Percentiles rank a stretch among this genome's conserved stretches.
Evolutionary conservation across 2,797 vertebrate genomes (phyloP).

Genomic region (Sebastes aleutianus): DNA sequence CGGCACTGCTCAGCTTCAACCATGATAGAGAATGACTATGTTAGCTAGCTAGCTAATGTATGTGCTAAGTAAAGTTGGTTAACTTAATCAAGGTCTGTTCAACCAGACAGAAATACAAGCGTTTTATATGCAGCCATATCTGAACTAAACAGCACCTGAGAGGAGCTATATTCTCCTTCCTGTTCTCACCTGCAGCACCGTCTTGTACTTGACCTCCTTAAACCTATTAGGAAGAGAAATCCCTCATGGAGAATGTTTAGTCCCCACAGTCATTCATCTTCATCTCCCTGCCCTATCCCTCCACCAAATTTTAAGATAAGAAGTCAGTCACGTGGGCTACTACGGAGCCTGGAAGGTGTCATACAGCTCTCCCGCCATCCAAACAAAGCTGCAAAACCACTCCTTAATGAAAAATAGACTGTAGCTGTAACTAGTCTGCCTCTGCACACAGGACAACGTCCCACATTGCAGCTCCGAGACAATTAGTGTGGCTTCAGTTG

Average conservation of each 20-base stretch:
- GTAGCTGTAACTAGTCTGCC: background rate
- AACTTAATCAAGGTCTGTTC: too few species aligned
- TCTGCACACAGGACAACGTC: background rate
- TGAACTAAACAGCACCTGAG: background rate
- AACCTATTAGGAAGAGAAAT: background rate
- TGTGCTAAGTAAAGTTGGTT: too few species aligned
- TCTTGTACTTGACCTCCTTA: background rate
- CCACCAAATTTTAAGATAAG: background rate
- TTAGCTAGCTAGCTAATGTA: too few species aligned
- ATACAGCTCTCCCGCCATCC: background rate
- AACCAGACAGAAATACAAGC: background rate
- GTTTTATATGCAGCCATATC: background rate
- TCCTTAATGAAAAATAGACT: background rate
- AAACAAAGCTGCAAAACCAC: background rate
- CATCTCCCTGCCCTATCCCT: background rate
- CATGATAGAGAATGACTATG: too few species aligned
- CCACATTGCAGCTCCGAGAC: background rate
- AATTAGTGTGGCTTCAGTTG: background rate
- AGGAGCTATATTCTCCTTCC: background rate
- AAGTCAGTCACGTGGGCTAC: background rate
- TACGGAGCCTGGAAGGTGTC: background rate
- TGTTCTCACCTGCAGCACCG: background rate
- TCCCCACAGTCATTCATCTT: slow-evolving; percentile 1
- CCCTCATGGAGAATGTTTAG: background rate
- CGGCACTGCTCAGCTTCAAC: too few species aligned